phyloP scores from a whole-genome alignment of 2,113 vertebrate genomes.

The Sorex araneus region DNA sequence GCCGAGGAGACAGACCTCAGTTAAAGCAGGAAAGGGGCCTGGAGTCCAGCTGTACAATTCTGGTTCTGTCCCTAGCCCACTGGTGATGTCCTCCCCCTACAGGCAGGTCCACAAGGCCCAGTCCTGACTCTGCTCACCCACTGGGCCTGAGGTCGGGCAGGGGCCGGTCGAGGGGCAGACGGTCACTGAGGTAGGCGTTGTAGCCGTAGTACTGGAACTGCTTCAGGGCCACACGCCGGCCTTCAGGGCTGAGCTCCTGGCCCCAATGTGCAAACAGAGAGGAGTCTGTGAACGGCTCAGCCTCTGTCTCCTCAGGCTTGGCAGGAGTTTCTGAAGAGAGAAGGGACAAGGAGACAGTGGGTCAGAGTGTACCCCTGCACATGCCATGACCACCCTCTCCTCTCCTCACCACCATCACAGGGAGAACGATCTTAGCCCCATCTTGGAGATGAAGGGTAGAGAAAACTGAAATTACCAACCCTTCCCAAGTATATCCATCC shows the following conservation, averaged over 20 bases:
- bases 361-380: slow-evolving; percentile 55
- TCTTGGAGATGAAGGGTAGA: fast-evolving
- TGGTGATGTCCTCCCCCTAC: background rate
- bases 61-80: background rate
- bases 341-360: slow-evolving; percentile 73
- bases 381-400: background rate
- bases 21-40: background rate
- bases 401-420: background rate
- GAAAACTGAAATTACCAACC: background rate
- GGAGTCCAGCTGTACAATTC: background rate
- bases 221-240: slow-evolving; percentile 93
- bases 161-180: slow-evolving; percentile 93
- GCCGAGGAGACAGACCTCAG: background rate
- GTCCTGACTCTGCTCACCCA: slow-evolving; percentile 91
- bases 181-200: slow-evolving; percentile 98
- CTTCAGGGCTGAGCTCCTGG: slow-evolving; percentile 95
- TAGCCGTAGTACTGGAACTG: slow-evolving; percentile 99
- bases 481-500: slow-evolving; percentile 19
- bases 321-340: slow-evolving; percentile 92
- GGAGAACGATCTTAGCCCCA: background rate
- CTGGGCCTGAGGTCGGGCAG: slow-evolving; percentile 96
- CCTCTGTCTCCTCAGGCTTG: slow-evolving; percentile 91
- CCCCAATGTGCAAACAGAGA: slow-evolving; percentile 98
- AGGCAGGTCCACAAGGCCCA: background rate
- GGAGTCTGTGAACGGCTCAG: slow-evolving; percentile 94